A percentile compares a stretch with the other conserved stretches of the same genome.
Conservation (phyloP, 2,888 invertebrate genomes). For the Drosophila demipolita region DNA sequence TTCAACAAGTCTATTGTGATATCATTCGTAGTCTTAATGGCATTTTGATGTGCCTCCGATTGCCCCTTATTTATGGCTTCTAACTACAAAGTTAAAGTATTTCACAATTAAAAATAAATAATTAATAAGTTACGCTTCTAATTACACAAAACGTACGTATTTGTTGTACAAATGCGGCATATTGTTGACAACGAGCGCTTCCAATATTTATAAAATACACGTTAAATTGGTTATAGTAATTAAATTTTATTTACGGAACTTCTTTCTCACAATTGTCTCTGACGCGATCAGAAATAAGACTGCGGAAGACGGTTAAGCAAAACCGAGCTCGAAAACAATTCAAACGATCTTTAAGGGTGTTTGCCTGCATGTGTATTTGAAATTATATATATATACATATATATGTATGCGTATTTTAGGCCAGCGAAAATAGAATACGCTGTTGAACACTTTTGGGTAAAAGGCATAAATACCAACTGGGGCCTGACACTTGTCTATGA, state of each 20-base stretch:
- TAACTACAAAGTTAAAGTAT: constrained; percentile 11
- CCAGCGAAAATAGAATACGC: neutral
- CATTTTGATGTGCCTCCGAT: constrained; percentile 2
- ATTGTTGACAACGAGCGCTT: neutral
- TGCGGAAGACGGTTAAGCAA: neutral
- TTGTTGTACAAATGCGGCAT: neutral
- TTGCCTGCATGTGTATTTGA: neutral
- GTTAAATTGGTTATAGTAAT: neutral
- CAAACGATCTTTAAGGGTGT: neutral
- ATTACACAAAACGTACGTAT: neutral
- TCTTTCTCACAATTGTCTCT: neutral
- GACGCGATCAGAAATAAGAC: constrained; percentile 5
- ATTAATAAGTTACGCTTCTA: neutral
- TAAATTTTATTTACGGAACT: neutral
- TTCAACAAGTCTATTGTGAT: neutral
- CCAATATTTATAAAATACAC: neutral
- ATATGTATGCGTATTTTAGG: neutral
- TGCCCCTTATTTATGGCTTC: neutral
- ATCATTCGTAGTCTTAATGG: neutral
- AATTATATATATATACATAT: too few relatives aligned
- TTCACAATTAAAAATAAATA: neutral
- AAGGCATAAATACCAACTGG: neutral
- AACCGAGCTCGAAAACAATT: neutral
- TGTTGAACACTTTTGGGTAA: neutral
- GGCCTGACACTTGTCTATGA: neutral